Conservation (phyloP, 2,113 vertebrate genomes). For the Piaya cayana region DNA sequence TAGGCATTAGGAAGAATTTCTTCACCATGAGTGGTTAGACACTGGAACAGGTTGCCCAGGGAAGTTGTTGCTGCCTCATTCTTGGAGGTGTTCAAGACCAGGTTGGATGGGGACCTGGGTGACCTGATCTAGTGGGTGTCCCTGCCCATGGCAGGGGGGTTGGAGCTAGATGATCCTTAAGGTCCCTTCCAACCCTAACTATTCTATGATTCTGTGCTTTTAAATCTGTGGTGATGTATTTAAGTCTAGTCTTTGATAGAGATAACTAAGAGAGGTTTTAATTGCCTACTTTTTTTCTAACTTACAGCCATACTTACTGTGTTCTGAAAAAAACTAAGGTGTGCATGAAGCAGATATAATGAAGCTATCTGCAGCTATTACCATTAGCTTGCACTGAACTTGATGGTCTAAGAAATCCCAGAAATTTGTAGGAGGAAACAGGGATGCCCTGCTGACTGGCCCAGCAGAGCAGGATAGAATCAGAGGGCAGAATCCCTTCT, state of each 20-base stretch:
- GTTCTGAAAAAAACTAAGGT: neutral
- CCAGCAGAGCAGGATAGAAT: neutral
- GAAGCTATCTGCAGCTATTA: neutral
- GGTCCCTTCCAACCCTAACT: too few species aligned
- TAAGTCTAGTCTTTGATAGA: neutral
- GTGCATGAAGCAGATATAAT: neutral
- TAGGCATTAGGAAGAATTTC: too few species aligned
- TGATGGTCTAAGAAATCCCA: neutral
- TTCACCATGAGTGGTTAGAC: too few species aligned
- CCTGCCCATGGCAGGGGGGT: too few species aligned
- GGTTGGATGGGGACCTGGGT: too few species aligned
- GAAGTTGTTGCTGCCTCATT: too few species aligned
- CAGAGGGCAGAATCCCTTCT: neutral
- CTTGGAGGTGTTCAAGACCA: too few species aligned
- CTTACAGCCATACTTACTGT: neutral
- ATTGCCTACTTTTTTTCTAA: neutral
- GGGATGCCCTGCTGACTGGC: neutral
- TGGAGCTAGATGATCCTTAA: too few species aligned
- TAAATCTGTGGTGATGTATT: neutral
- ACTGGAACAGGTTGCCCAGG: too few species aligned
- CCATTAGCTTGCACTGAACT: neutral
- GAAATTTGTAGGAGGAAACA: neutral
- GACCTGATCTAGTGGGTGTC: too few species aligned
- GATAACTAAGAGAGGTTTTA: neutral
- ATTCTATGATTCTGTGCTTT: too few species aligned